These are phyloP conservation scores for Unio pictorum DNA, from an alignment of 2,888 invertebrate species.

Conservation along the genomic window DNA sequence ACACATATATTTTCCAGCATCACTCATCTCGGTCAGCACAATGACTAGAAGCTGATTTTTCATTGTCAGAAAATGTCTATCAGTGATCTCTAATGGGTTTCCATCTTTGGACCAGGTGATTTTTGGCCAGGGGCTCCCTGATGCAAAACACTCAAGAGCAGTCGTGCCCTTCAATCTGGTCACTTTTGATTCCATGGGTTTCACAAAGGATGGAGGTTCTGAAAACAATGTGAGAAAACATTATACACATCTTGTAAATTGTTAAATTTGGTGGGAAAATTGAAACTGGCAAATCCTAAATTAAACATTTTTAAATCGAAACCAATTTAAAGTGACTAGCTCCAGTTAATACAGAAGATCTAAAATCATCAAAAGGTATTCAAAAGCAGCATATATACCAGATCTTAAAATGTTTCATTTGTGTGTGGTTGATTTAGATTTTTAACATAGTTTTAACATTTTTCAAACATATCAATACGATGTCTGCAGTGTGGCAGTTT, in stretches of 20 bases:
- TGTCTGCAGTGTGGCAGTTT: too few species aligned
- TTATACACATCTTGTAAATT: not conserved
- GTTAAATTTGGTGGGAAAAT: too few species aligned
- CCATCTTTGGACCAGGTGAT: conserved; percentile 90
- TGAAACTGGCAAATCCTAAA: too few species aligned
- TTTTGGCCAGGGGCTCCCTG: conserved; percentile 86
- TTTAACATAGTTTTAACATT: too few species aligned
- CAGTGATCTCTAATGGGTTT: conserved; percentile 79
- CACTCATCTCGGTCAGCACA: conserved; percentile 82
- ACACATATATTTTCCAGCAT: conserved; percentile 91
- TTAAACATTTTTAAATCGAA: too few species aligned
- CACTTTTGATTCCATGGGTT: conserved; percentile 87
- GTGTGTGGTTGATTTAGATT: too few species aligned
- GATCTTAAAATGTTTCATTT: too few species aligned
- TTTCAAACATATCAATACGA: too few species aligned
- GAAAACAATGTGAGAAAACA: conserved; percentile 33
- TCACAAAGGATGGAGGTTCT: conserved; percentile 90
- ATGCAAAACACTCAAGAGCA: conserved; percentile 89
- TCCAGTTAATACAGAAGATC: too few species aligned
- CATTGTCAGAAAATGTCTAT: conserved; percentile 88
- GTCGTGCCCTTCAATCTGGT: conserved; percentile 86
- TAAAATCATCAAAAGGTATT: too few species aligned
- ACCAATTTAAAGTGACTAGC: too few species aligned
- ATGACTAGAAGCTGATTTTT: conserved; percentile 91
- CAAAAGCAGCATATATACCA: too few species aligned